These are phyloP conservation scores for Philereme vetulata DNA, from an alignment of 2,888 invertebrate species.

Conservation along the genomic window DNA sequence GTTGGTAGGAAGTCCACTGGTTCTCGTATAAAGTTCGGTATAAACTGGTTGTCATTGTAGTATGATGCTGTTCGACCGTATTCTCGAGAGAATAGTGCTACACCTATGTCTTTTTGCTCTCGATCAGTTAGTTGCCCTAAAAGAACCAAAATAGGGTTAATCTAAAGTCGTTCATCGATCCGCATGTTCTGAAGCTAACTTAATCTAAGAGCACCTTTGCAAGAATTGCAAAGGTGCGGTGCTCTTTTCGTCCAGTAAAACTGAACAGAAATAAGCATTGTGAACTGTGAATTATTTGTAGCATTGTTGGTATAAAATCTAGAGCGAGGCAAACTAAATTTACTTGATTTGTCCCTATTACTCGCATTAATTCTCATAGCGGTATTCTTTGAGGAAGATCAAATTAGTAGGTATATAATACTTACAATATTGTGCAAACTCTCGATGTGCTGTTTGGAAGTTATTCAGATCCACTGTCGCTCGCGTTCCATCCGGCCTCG, in stretches of 20 bases:
- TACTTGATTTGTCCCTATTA: no score
- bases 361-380: no score
- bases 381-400: no score
- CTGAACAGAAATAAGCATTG: no score
- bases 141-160: constrained; percentile 13
- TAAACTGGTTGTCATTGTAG: constrained; percentile 90
- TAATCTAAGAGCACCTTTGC: no score
- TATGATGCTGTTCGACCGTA: constrained; percentile 91
- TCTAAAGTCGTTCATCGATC: background rate
- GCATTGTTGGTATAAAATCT: no score
- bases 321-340: no score
- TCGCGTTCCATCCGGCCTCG: constrained; percentile 87
- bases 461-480: constrained; percentile 84
- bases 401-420: constrained; percentile 29
- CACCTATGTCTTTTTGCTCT: constrained; percentile 88
- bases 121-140: constrained; percentile 92
- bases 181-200: background rate
- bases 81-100: constrained; percentile 90
- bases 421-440: constrained; percentile 91
- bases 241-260: no score
- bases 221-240: no score
- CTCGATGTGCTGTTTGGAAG: constrained; percentile 88
- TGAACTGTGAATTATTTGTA: no score
- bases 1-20: constrained; percentile 89
- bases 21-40: constrained; percentile 88